Conservation (phyloP, 92 coral and sea anemone species). For the Hydrozoanthus gracilis region DNA sequence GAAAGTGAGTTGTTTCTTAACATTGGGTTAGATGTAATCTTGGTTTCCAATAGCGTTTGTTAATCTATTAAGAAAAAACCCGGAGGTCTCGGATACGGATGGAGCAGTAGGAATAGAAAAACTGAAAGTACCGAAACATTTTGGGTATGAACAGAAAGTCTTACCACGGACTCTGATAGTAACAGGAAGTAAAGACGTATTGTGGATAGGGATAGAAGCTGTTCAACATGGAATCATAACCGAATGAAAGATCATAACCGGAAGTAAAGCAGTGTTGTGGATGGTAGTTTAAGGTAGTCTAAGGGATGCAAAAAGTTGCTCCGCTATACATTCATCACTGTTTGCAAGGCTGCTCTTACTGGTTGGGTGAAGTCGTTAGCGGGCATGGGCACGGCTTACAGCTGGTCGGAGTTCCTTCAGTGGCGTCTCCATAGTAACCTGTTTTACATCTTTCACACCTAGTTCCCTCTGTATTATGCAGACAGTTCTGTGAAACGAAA, state of each 20-base stretch:
- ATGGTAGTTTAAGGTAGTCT: neutral
- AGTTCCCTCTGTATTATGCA: conserved; percentile 83
- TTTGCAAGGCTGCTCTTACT: conserved; percentile 43
- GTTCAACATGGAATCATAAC: too few relatives aligned
- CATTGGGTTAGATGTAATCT: too few relatives aligned
- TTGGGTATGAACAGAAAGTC: too few relatives aligned
- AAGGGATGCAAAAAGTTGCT: neutral
- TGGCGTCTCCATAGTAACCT: conserved; percentile 97
- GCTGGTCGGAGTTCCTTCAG: conserved; percentile 73
- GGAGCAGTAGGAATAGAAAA: too few relatives aligned
- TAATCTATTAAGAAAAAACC: too few relatives aligned
- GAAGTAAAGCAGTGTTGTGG: neutral
- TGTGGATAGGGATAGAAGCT: too few relatives aligned
- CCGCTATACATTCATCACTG: neutral
- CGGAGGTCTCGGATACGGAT: too few relatives aligned
- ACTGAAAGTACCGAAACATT: too few relatives aligned
- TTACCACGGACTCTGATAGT: too few relatives aligned
- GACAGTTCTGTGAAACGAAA: conserved; percentile 73
- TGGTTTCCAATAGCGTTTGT: too few relatives aligned
- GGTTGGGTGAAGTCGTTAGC: conserved; percentile 74
- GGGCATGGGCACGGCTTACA: conserved; percentile 96
- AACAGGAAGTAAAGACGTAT: too few relatives aligned
- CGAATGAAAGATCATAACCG: neutral
- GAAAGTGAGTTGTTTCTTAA: too few relatives aligned
- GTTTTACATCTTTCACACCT: conserved; percentile 79